Conservation (phyloP, 2,888 invertebrate species). For the Hyles lineata region DNA sequence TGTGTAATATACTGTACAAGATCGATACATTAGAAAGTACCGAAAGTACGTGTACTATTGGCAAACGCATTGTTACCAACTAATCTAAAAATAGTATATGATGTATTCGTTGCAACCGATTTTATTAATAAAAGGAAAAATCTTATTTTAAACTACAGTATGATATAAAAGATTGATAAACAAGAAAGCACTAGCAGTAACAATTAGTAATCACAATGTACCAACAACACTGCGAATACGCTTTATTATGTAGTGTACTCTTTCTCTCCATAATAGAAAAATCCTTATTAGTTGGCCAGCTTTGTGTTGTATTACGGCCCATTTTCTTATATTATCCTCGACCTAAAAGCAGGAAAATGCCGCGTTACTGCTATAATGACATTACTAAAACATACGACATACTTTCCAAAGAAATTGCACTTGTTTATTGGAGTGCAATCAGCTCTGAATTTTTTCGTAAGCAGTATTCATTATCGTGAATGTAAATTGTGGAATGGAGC, state of each 20-base stretch:
- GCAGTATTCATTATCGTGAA: conserved; percentile 55
- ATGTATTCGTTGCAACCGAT: too few relatives aligned
- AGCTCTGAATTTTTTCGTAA: conserved; percentile 41
- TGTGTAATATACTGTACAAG: not conserved
- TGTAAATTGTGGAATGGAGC: conserved; percentile 51
- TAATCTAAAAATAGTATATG: too few relatives aligned
- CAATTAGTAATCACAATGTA: too few relatives aligned
- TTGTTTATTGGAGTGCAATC: conserved; percentile 37
- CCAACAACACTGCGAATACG: not conserved
- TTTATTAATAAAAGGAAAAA: too few relatives aligned
- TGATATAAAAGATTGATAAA: too few relatives aligned
- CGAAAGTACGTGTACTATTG: too few relatives aligned
- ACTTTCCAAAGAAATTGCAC: conserved; percentile 20
- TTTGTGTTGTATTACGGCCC: conserved; percentile 33
- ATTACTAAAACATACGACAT: conserved; percentile 13
- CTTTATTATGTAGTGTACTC: not conserved
- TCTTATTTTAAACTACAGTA: too few relatives aligned
- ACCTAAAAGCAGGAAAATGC: conserved; percentile 25
- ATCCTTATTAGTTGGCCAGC: conserved; percentile 26
- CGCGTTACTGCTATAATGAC: conserved; percentile 8
- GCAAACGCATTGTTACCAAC: too few relatives aligned
- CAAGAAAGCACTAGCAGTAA: too few relatives aligned
- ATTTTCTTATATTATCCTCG: conserved; percentile 32
- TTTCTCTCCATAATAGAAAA: not conserved
- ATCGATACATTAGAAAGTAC: too few relatives aligned